Evolutionary conservation across 2,113 vertebrate species (phyloP), one percentile per base, ranked within the genome.

Genomic region (Pseudonaja textilis): DNA sequence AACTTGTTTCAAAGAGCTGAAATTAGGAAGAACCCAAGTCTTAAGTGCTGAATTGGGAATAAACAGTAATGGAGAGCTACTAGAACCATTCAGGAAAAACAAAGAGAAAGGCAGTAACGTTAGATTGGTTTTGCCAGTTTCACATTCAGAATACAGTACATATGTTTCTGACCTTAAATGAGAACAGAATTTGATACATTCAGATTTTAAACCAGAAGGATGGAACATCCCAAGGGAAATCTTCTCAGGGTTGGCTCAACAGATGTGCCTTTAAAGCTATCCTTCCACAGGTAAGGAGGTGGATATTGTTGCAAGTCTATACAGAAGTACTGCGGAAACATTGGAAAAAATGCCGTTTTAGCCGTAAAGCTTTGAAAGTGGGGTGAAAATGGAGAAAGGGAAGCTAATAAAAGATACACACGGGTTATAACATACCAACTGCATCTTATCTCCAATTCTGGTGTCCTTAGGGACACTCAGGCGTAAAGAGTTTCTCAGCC

Each of bases 381-480:
- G 55, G 93, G 90, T 59, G 9, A 50, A 93, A 96, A 94, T 20
- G 14, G n/a, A 55, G 92, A 94, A 95, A 87, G 52, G n/a, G 23
- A 52, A 95, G 93, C 90, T 10, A 50, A 91, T 95, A 95, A 95
- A 47, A 93, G 94, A 89, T 34, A 93, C 23, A 91, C 29, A 90
- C 22, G 0, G 10, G 45, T 16, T 57, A 91, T 55, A 34, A 8
- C 1, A 5, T 9, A 5, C n/a, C 42, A 52, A 92, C 59, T 9
- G 4, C 34, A 93, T 93, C 39, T 52, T 81, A 23, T 55, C 59
- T 89, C 52, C 11, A 23, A 1, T 29, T 45, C 87, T 4, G 25
- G 4, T 61, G 57, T 59, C 85, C 88, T 85, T 89, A 90, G 90
- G 64, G 39, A 8, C 45, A 74, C 18, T 34, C 90, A 74, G 57